phyloP scores from a whole-genome alignment of 1,140 invertebrate genomes.

The Lutraria rhynchaena region DNA sequence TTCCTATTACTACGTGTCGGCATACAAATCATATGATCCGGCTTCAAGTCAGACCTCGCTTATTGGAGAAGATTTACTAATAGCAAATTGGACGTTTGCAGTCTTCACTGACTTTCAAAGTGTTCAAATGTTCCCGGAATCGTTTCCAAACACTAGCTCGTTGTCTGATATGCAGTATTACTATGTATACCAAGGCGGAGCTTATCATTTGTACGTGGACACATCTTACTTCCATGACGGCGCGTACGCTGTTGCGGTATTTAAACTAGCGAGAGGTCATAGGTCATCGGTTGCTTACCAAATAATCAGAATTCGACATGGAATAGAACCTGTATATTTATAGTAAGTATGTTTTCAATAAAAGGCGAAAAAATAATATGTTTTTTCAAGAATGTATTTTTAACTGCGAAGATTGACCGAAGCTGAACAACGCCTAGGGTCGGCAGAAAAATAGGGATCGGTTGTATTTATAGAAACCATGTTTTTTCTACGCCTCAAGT shows the following conservation, averaged over 20 bases:
- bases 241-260: background rate
- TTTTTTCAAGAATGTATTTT: too few relatives aligned
- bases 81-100: slow-evolving; percentile 12
- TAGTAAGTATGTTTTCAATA: too few relatives aligned
- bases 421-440: too few relatives aligned
- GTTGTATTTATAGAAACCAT: too few relatives aligned
- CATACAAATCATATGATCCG: slow-evolving; percentile 17
- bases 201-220: background rate
- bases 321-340: too few relatives aligned
- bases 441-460: too few relatives aligned
- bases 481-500: too few relatives aligned
- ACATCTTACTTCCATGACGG: background rate
- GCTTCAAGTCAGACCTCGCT: background rate
- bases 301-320: slow-evolving; percentile 18
- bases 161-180: background rate
- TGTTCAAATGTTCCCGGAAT: background rate
- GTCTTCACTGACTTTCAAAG: background rate
- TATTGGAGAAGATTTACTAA: background rate
- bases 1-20: background rate
- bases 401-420: too few relatives aligned
- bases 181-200: slow-evolving; percentile 7
- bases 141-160: background rate
- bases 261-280: slow-evolving; percentile 12
- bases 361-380: too few relatives aligned
- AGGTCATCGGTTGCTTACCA: slow-evolving; percentile 17